A percentile compares a stretch with the other conserved stretches of the same genome.
Evolutionary conservation across 2,888 invertebrate genomes (phyloP).

Genomic region (Trachelus tabidus): DNA sequence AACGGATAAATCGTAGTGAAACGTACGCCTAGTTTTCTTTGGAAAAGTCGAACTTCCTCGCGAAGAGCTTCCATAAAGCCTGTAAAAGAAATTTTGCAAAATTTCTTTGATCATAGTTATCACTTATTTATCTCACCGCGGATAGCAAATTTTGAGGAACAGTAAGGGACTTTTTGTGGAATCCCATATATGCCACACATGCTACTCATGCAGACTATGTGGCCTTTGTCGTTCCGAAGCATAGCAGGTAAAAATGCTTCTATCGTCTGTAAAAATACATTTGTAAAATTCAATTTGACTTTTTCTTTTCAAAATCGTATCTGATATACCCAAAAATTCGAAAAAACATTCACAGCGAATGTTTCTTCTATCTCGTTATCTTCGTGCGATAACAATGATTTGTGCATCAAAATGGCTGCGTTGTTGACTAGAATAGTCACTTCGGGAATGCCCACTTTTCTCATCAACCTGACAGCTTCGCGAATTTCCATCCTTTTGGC

Average conservation of each 20-base stretch:
- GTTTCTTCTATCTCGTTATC: slow-evolving; percentile 59
- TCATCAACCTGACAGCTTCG: slow-evolving; percentile 47
- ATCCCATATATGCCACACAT: slow-evolving; percentile 64
- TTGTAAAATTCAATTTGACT: not conserved
- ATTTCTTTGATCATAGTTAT: not conserved
- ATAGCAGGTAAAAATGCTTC: slow-evolving; percentile 64
- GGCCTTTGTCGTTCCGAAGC: slow-evolving; percentile 60
- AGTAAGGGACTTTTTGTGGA: slow-evolving; percentile 63
- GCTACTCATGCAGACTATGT: slow-evolving; percentile 64
- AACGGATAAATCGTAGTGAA: slow-evolving; percentile 71
- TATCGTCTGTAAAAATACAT: slow-evolving; percentile 50
- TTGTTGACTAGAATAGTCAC: slow-evolving; percentile 68
- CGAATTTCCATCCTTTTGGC: slow-evolving; percentile 48
- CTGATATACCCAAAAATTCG: slow-evolving; percentile 65
- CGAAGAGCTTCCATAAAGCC: slow-evolving; percentile 55
- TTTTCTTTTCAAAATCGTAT: not conserved
- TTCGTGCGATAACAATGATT: slow-evolving; percentile 58
- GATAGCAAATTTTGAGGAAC: slow-evolving; percentile 67
- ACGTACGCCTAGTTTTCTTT: slow-evolving; percentile 50
- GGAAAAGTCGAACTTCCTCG: slow-evolving; percentile 46
- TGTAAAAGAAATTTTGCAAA: slow-evolving; percentile 12
- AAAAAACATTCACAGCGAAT: slow-evolving; percentile 65
- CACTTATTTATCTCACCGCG: slow-evolving; percentile 50
- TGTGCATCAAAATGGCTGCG: slow-evolving; percentile 64
- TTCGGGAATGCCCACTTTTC: slow-evolving; percentile 55